Evolutionary conservation across 2,113 vertebrate genomes (phyloP), one percentile per base, ranked within the genome.

Genomic region (Scalopus aquaticus): DNA sequence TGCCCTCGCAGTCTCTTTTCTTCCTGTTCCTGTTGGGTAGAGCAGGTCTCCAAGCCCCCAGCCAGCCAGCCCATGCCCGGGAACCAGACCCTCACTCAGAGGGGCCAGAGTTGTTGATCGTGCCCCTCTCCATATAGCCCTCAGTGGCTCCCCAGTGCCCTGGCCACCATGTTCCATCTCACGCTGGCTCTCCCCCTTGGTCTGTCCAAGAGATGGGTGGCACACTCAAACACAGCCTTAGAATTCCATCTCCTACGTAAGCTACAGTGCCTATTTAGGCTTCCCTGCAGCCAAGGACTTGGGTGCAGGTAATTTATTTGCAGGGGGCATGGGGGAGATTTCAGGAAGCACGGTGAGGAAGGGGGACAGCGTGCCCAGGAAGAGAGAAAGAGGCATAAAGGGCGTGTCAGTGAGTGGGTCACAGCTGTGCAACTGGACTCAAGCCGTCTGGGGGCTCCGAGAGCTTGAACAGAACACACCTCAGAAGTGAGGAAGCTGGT

Each of bases 401-500:
- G n/a, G 12, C 2, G 10, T 15, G 35, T 28, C 5, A 9, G 19
- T 17, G 39, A 20, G 42, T 8, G 9, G 56, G 13, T 49, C 62
- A 51, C 12, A 15, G 30, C 72, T 46, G 13, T 70, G 28, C 26
- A 28, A 1, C 10, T 1, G 46, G 39, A 26, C 1, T 54, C 73
- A 4, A 10, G 11, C 11, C 13, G 28, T 5, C 17, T 13, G 37
- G 28, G 44, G 28, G 28, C 67, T 11, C 28, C 3, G 9, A 76
- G 58, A 90, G 56, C 54, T 7, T 15, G 8, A 9, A 4, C 3
- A 24, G 79, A 49, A 37, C 30, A 54, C 1, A 8, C 16, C 6
- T 9, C 4, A 20, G 60, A 35, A 5, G 0, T 0, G 26, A 28
- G 46, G 30, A 24, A 22, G 35, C 4, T 6, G n/a, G 44, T 0